phyloP scores from a whole-genome alignment of 92 coral and sea anemone genomes.

The Epizoanthus scotinus region DNA sequence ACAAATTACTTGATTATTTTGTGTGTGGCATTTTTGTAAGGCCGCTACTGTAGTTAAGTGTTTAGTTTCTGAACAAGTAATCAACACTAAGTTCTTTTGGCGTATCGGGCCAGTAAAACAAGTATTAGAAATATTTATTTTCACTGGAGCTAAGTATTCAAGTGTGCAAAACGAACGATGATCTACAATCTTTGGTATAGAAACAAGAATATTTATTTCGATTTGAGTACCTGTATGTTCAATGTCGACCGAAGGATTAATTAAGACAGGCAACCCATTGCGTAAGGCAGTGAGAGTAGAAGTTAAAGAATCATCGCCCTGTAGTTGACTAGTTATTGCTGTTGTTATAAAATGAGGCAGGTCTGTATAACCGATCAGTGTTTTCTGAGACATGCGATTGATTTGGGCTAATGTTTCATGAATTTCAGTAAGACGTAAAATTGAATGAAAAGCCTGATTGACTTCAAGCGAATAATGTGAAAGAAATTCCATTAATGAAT shows the following conservation, averaged over 20 bases:
- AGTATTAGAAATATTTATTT: slow-evolving; percentile 51
- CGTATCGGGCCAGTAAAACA: slow-evolving; percentile 58
- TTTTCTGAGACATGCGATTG: background rate
- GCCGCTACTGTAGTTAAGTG: background rate
- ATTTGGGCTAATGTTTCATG: slow-evolving; percentile 19
- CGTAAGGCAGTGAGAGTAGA: slow-evolving; percentile 32
- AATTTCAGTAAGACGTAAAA: slow-evolving; percentile 28
- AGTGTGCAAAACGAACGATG: slow-evolving; percentile 40
- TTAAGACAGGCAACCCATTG: slow-evolving; percentile 42
- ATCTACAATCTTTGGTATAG: slow-evolving; percentile 39
- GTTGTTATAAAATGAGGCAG: slow-evolving; percentile 17
- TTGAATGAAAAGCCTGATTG: slow-evolving; percentile 22
- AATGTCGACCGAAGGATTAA: slow-evolving; percentile 49
- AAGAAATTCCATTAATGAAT: slow-evolving; percentile 24
- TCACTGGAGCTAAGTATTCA: slow-evolving; percentile 52
- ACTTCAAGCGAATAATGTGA: slow-evolving; percentile 43
- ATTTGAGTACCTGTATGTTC: slow-evolving; percentile 33
- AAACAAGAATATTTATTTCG: slow-evolving; percentile 22
- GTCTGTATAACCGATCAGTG: slow-evolving; percentile 14
- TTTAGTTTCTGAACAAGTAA: slow-evolving; percentile 32
- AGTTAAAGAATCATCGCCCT: background rate
- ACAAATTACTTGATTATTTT: slow-evolving; percentile 28
- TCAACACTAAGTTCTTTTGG: slow-evolving; percentile 41
- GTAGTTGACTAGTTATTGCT: background rate
- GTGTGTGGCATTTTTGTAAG: slow-evolving; percentile 35